These are phyloP conservation scores for Portunus trituberculatus DNA, from an alignment of 1,140 invertebrate species.

Conservation along the genomic window DNA sequence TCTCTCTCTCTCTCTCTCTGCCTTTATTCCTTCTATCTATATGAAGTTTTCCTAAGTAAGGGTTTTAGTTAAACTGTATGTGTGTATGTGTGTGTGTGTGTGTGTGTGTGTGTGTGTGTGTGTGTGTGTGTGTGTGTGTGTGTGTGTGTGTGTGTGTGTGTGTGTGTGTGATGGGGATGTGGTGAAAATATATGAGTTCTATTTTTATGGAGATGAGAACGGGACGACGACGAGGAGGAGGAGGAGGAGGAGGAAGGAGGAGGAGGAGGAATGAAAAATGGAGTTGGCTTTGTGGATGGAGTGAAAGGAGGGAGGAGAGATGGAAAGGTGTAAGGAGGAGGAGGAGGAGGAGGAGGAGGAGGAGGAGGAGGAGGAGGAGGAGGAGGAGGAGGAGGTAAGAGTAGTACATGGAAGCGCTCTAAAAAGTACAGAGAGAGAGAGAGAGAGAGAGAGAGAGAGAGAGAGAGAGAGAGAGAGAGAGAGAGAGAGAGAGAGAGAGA, in stretches of 20 bases:
- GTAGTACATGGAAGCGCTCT: background rate
- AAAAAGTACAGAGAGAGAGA: constrained; percentile 29
- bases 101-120: too few species aligned
- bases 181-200: background rate
- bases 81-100: too few species aligned
- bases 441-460: constrained; percentile 48
- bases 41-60: too few species aligned
- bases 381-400: too few species aligned
- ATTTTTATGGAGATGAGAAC: constrained; percentile 10
- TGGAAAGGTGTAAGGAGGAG: background rate
- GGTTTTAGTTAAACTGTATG: too few species aligned
- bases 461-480: constrained; percentile 40
- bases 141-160: too few species aligned
- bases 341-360: too few species aligned
- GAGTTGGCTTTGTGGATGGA: too few species aligned
- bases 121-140: too few species aligned
- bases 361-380: too few species aligned
- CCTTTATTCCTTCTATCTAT: too few species aligned
- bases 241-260: background rate
- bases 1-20: background rate
- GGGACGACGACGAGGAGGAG: background rate
- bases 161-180: background rate
- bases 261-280: background rate
- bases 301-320: background rate
- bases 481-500: constrained; percentile 27